These are phyloP conservation scores for Aphidius gifuensis DNA, from an alignment of 1,140 invertebrate species.

Conservation along the genomic window DNA sequence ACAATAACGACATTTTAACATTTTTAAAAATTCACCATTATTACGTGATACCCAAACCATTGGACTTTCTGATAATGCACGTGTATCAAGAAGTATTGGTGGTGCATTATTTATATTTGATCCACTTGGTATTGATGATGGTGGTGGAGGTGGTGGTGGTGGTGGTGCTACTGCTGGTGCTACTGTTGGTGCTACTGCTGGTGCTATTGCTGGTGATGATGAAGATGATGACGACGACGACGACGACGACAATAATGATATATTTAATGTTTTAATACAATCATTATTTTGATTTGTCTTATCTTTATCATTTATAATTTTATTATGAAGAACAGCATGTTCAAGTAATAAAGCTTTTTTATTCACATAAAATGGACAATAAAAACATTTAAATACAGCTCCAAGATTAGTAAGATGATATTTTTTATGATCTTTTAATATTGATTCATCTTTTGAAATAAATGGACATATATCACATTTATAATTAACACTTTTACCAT, in stretches of 20 bases:
- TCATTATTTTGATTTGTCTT: too few relatives aligned
- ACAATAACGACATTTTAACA: conserved; percentile 82
- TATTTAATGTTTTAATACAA: too few relatives aligned
- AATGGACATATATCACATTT: conserved; percentile 75
- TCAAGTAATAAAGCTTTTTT: conserved; percentile 52
- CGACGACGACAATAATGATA: too few relatives aligned
- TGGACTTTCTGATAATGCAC: conserved; percentile 57
- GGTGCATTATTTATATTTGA: conserved; percentile 22
- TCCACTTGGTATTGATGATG: neutral
- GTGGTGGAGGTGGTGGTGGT: conserved; percentile 1
- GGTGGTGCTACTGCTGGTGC: neutral
- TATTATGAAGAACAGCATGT: conserved; percentile 47
- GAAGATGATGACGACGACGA: too few relatives aligned
- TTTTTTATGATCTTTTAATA: conserved; percentile 67
- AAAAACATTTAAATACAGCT: conserved; percentile 75
- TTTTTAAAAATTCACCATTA: conserved; percentile 71
- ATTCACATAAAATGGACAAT: conserved; percentile 76
- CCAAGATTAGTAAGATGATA: conserved; percentile 70
- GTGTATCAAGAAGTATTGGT: conserved; percentile 49
- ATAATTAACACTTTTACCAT: conserved; percentile 21
- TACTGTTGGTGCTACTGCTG: neutral
- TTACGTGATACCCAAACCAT: conserved; percentile 70
- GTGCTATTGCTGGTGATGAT: too few relatives aligned
- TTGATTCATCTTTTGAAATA: conserved; percentile 61
- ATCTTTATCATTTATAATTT: conserved; percentile 31